Conservation (phyloP, 2,797 vertebrate species). For the Lates japonicus region DNA sequence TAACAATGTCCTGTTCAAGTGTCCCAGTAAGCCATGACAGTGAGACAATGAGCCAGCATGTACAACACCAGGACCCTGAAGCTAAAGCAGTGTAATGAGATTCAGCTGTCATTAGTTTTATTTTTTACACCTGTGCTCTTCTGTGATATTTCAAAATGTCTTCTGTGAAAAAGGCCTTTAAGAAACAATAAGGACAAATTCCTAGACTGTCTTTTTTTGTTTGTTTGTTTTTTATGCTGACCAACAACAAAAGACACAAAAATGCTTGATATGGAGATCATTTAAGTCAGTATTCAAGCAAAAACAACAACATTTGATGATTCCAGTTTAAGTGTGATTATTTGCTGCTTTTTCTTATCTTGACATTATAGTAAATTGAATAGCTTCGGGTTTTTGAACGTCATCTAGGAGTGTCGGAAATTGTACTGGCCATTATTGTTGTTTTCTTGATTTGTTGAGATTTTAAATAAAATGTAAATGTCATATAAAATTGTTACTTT, state of each 20-base stretch:
- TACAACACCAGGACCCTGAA: neutral
- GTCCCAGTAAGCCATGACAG: neutral
- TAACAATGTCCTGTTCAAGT: too few species aligned
- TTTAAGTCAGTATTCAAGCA: neutral
- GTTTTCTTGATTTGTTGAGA: neutral
- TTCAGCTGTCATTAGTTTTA: neutral
- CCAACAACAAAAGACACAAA: neutral
- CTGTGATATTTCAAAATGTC: neutral
- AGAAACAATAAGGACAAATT: conserved; percentile 1
- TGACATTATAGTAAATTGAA: neutral
- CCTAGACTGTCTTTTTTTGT: too few species aligned
- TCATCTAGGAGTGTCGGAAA: neutral
- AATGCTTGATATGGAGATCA: too few species aligned
- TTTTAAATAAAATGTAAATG: neutral
- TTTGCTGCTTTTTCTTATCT: neutral
- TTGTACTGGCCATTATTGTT: neutral
- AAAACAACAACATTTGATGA: neutral
- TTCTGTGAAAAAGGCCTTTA: neutral
- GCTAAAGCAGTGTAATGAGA: neutral
- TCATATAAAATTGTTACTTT: neutral
- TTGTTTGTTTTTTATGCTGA: neutral
- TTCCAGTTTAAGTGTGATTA: too few species aligned
- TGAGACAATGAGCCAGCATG: neutral
- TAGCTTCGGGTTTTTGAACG: neutral
- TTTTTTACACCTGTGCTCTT: neutral